Conservation (phyloP, 2,888 invertebrate species). For the Conchocele bisecta region DNA sequence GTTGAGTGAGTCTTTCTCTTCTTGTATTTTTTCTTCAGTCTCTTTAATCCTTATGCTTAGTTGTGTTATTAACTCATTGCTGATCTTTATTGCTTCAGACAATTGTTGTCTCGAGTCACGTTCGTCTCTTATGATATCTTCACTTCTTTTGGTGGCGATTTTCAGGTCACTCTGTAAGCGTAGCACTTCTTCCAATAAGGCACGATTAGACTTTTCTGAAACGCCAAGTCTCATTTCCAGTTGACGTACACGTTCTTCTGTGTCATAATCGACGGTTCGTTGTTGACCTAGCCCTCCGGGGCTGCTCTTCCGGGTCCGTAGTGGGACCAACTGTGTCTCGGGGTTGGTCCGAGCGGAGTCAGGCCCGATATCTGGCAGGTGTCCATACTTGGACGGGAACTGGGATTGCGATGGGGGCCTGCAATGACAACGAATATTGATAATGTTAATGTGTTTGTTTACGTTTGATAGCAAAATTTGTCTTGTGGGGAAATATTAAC, state of each 20-base stretch:
- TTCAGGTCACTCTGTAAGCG: constrained; percentile 80
- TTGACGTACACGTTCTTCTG: constrained; percentile 74
- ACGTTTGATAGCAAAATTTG: no score
- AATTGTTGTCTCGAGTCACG: constrained; percentile 76
- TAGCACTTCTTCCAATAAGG: constrained; percentile 81
- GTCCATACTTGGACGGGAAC: constrained; percentile 69
- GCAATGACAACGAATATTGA: constrained; percentile 27
- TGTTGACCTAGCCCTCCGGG: constrained; percentile 20
- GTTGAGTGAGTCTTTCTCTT: constrained; percentile 77
- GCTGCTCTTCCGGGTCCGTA: constrained; percentile 47
- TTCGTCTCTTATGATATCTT: constrained; percentile 79
- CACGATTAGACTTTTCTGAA: constrained; percentile 82
- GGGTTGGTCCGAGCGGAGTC: constrained; percentile 42
- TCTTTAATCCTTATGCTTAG: constrained; percentile 75
- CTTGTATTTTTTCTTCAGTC: constrained; percentile 78
- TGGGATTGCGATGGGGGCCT: constrained; percentile 60
- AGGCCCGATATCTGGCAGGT: constrained; percentile 69
- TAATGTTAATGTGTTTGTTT: no score
- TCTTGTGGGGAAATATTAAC: no score
- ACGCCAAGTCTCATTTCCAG: constrained; percentile 80
- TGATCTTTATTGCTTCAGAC: constrained; percentile 77
- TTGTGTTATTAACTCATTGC: constrained; percentile 79
- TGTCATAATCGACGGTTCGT: constrained; percentile 55
- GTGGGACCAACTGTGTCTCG: constrained; percentile 66
- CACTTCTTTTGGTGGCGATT: constrained; percentile 72